Conservation (phyloP, 2,113 vertebrate species). For the Silurus glanis region DNA sequence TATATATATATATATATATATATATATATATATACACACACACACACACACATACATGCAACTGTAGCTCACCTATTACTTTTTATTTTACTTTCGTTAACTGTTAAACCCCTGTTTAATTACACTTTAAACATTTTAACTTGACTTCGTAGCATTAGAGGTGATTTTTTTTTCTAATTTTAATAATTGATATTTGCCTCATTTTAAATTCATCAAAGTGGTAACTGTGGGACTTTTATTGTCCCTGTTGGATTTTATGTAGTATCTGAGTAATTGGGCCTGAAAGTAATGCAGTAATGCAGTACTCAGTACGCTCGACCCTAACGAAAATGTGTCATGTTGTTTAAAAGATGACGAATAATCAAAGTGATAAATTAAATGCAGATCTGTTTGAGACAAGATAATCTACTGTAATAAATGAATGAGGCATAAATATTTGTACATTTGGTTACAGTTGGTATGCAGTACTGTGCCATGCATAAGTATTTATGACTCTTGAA, state of each 20-base stretch:
- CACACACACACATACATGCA: not conserved
- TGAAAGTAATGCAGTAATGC: not conserved
- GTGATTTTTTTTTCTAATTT: not conserved
- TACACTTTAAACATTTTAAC: not conserved
- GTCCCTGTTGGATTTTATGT: not conserved
- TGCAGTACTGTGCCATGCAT: not conserved
- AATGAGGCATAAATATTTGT: not conserved
- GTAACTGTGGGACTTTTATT: not conserved
- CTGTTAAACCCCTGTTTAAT: not conserved
- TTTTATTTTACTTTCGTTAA: not conserved
- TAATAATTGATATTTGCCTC: not conserved
- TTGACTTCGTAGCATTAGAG: not conserved
- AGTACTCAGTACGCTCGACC: not conserved
- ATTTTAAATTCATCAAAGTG: not conserved
- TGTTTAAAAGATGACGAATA: not conserved
- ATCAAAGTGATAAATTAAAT: not conserved
- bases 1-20: no score
- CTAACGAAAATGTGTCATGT: not conserved
- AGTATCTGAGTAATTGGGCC: not conserved
- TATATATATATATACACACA: not conserved
- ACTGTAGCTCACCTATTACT: not conserved
- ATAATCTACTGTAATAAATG: not conserved
- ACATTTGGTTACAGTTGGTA: not conserved
- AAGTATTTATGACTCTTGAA: not conserved
- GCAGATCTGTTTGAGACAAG: not conserved